Evolutionary conservation across 2,113 vertebrate genomes (phyloP).

Genomic region (Zosterops hypoxanthus): DNA sequence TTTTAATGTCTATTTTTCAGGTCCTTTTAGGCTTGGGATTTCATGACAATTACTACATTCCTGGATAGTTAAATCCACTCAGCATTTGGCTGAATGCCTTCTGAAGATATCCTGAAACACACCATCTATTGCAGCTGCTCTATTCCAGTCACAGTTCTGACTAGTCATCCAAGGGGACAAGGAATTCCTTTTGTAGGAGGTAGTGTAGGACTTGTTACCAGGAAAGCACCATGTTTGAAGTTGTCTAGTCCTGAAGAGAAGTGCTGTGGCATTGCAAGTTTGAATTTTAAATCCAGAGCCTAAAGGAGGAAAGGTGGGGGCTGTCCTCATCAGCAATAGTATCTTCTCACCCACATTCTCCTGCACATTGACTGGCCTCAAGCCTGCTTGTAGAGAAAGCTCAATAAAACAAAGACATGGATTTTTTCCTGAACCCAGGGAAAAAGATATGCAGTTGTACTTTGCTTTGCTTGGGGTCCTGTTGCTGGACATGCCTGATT

Average conservation of each 20-base stretch:
- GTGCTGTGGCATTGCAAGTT: background rate
- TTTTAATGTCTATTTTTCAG: background rate
- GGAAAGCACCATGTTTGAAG: conserved; percentile 2
- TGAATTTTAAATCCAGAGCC: conserved; percentile 27
- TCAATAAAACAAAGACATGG: background rate
- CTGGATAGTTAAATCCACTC: conserved; percentile 26
- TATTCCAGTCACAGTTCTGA: conserved; percentile 62
- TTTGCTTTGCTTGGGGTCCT: background rate
- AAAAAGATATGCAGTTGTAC: background rate
- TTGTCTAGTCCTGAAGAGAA: conserved; percentile 5
- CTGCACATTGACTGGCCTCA: background rate
- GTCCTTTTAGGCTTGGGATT: conserved; percentile 22
- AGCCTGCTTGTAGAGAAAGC: background rate
- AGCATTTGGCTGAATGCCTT: conserved; percentile 53
- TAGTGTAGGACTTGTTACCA: conserved; percentile 53
- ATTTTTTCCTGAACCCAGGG: background rate
- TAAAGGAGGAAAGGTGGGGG: conserved; percentile 13
- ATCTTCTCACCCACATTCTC: background rate
- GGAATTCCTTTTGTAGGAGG: conserved; percentile 54
- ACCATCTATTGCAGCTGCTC: conserved; percentile 44
- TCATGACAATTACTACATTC: conserved; percentile 38
- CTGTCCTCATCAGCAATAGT: background rate
- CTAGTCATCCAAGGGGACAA: conserved; percentile 46
- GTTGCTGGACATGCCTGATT: background rate
- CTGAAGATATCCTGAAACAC: conserved; percentile 41